Evolutionary conservation across 1,140 invertebrate species (phyloP).

Genomic region (Plodia interpunctella): DNA sequence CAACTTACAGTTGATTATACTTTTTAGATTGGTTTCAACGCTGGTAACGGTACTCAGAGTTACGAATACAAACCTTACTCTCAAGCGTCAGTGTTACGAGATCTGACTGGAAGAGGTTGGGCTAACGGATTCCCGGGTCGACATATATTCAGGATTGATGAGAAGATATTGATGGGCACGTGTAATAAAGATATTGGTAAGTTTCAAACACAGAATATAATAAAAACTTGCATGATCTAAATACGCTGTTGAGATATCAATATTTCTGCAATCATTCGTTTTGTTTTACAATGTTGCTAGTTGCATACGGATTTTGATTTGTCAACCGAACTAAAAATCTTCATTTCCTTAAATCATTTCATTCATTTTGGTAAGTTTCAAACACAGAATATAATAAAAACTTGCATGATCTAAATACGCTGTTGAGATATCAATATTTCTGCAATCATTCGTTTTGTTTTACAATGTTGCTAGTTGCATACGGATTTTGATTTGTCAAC

Average conservation of each 20-base stretch:
- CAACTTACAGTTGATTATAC: slow-evolving; percentile 13
- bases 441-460: no score
- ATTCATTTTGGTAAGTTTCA: slow-evolving; percentile 83
- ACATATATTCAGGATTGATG: slow-evolving; percentile 96
- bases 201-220: slow-evolving; percentile 18
- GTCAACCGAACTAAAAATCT: no score
- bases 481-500: no score
- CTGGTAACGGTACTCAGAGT: slow-evolving; percentile 93
- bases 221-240: neutral
- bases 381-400: neutral
- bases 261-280: no score
- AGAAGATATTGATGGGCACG: slow-evolving; percentile 93
- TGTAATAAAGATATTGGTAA: slow-evolving; percentile 93
- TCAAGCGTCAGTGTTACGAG: slow-evolving; percentile 88
- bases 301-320: no score
- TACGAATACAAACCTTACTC: slow-evolving; percentile 95
- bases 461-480: no score
- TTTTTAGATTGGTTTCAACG: slow-evolving; percentile 94
- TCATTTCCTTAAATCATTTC: no score
- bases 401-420: neutral
- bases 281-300: no score
- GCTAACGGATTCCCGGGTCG: slow-evolving; percentile 92
- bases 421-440: no score
- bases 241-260: no score
- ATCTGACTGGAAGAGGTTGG: slow-evolving; percentile 89